A percentile compares a stretch with the other conserved stretches of the same genome.
These are phyloP conservation scores for Melopsittacus undulatus DNA, from an alignment of 2,797 vertebrate species.

Conservation along the genomic window DNA sequence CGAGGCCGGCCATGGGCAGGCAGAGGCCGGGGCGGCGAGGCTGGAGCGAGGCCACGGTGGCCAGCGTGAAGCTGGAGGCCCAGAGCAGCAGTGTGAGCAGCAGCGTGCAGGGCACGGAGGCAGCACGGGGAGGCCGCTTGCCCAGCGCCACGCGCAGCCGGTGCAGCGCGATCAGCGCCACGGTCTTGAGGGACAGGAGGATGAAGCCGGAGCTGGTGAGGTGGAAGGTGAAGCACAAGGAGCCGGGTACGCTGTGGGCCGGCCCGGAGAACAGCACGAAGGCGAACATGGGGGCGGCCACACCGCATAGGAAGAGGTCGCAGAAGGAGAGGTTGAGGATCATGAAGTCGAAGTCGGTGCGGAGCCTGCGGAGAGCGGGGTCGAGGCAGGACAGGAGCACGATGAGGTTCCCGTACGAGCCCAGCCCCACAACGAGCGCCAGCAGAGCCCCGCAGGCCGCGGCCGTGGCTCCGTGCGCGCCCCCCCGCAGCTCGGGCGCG, in stretches of 20 bases:
- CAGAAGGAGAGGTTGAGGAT: conserved; percentile 97
- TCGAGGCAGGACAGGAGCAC: conserved; percentile 97
- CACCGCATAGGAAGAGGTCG: conserved; percentile 94
- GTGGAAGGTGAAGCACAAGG: conserved; percentile 96
- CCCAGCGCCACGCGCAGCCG: conserved; percentile 93
- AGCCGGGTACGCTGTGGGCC: conserved; percentile 79
- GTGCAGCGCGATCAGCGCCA: conserved; percentile 93
- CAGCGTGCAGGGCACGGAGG: conserved; percentile 89
- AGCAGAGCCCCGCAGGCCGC: conserved; percentile 89
- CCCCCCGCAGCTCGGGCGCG: conserved; percentile 57
- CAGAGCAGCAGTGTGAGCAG: conserved; percentile 91
- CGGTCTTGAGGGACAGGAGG: conserved; percentile 97
- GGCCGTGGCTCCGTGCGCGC: conserved; percentile 88
- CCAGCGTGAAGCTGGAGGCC: conserved; percentile 93
- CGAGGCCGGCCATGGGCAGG: conserved; percentile 88
- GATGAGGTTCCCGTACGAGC: conserved; percentile 94
- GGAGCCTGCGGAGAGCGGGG: conserved; percentile 93
- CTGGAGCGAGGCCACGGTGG: conserved; percentile 86
- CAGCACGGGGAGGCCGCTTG: conserved; percentile 87
- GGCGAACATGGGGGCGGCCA: conserved; percentile 93
- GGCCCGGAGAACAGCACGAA: conserved; percentile 89
- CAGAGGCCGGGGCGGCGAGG: conserved; percentile 86
- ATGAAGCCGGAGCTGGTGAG: conserved; percentile 93
- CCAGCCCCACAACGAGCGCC: conserved; percentile 89
- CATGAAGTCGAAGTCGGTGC: conserved; percentile 98